Evolutionary conservation across 2,113 vertebrate species (phyloP).

Genomic region (Siniperca knerii): DNA sequence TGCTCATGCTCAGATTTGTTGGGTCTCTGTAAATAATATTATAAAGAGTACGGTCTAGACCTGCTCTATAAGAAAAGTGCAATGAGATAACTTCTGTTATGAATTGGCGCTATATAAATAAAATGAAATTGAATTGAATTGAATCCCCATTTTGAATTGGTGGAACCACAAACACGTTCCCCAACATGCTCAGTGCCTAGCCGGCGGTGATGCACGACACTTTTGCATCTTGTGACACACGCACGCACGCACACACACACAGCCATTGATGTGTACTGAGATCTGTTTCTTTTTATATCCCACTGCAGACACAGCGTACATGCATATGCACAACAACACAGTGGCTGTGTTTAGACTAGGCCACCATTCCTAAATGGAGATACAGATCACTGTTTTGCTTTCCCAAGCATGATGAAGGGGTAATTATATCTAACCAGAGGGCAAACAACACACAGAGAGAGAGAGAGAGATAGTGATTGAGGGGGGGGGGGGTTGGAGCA

Average conservation of each 20-base stretch:
- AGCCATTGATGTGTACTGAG: background rate
- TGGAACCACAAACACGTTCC: slow-evolving; percentile 1
- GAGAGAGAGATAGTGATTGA: background rate
- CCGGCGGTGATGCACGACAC: background rate
- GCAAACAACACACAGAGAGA: slow-evolving; percentile 44
- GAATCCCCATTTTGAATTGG: background rate
- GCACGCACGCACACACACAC: background rate
- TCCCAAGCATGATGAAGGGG: slow-evolving; percentile 64
- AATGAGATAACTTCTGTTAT: no score
- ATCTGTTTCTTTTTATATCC: slow-evolving; percentile 37
- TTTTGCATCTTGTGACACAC: slow-evolving; percentile 8
- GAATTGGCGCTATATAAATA: no score
- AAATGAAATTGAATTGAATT: background rate
- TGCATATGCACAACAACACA: slow-evolving; percentile 10
- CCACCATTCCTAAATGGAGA: slow-evolving; percentile 73
- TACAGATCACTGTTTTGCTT: slow-evolving; percentile 76
- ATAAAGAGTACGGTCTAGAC: no score
- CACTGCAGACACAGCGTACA: background rate
- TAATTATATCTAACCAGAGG: slow-evolving; percentile 70
- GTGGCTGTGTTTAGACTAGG: slow-evolving; percentile 75
- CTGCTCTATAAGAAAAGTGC: no score
- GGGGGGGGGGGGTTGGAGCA: background rate
- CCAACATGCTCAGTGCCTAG: background rate
- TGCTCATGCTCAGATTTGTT: no score
- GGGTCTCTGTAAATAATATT: no score